Evolutionary conservation across 2,888 invertebrate species (phyloP).

Genomic region (Strigamia transsilvanica): DNA sequence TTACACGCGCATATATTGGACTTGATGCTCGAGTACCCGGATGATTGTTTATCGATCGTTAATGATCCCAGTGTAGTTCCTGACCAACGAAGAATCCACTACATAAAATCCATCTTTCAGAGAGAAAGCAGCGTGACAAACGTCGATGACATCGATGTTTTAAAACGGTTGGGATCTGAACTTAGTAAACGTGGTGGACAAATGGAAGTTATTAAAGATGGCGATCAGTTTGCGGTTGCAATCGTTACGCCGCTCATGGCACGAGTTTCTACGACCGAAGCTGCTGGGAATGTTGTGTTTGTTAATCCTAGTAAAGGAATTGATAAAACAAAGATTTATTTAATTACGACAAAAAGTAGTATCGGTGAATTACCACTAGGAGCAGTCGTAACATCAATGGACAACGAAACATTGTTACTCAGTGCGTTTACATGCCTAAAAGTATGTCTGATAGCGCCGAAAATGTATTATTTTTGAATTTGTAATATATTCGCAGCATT

Average conservation of each 20-base stretch:
- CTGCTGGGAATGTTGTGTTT: neutral
- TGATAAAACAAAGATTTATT: neutral
- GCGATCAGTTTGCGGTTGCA: conserved; percentile 9
- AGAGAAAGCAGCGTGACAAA: neutral
- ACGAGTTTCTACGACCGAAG: neutral
- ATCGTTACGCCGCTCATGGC: neutral
- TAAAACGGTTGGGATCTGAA: neutral
- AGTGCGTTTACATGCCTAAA: neutral
- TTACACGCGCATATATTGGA: neutral
- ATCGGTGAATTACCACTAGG: neutral
- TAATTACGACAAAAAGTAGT: neutral
- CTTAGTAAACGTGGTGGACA: neutral
- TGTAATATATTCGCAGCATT: neutral
- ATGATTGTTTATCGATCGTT: neutral
- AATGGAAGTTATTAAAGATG: conserved; percentile 17
- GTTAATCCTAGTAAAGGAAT: neutral
- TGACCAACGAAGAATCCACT: neutral
- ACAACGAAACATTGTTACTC: neutral
- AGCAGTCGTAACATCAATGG: neutral
- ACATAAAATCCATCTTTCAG: neutral
- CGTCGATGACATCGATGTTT: neutral
- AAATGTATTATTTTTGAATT: neutral
- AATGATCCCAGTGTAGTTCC: neutral
- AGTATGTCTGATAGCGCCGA: neutral
- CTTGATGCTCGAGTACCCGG: neutral